A percentile compares a stretch with the other conserved stretches of the same genome.
phyloP scores from a whole-genome alignment of 2,797 vertebrate species.

The Octomys mimax region DNA sequence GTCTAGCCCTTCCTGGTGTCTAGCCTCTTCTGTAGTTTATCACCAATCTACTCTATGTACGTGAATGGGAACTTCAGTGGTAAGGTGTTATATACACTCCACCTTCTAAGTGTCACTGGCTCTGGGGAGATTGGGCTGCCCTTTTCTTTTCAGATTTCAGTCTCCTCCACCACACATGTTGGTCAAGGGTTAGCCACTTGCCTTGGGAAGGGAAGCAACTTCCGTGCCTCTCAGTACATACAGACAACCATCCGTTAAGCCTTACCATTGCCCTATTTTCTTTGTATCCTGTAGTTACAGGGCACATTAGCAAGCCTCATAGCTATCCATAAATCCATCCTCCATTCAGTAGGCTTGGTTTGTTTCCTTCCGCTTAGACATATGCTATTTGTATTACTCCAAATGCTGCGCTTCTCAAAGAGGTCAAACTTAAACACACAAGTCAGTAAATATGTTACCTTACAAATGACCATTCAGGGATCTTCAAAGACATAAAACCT shows the following conservation, averaged over 20 bases:
- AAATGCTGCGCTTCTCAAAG: neutral
- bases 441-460: neutral
- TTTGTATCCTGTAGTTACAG: neutral
- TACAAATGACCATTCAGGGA: neutral
- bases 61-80: no score
- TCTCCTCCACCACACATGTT: no score
- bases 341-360: neutral
- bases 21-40: neutral
- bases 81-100: neutral
- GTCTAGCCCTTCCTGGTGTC: neutral
- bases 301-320: neutral
- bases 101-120: neutral
- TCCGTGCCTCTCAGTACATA: neutral
- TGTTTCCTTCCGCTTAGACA: neutral
- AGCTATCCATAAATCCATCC: neutral
- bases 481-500: neutral
- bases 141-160: neutral
- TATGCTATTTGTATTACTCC: neutral
- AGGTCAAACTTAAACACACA: neutral
- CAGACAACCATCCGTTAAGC: no score
- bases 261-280: neutral
- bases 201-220: neutral
- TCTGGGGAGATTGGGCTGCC: no score
- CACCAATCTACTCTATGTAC: accelerated
- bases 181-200: no score